phyloP scores from a whole-genome alignment of 2,888 invertebrate genomes.

The Chouioia cunea region DNA sequence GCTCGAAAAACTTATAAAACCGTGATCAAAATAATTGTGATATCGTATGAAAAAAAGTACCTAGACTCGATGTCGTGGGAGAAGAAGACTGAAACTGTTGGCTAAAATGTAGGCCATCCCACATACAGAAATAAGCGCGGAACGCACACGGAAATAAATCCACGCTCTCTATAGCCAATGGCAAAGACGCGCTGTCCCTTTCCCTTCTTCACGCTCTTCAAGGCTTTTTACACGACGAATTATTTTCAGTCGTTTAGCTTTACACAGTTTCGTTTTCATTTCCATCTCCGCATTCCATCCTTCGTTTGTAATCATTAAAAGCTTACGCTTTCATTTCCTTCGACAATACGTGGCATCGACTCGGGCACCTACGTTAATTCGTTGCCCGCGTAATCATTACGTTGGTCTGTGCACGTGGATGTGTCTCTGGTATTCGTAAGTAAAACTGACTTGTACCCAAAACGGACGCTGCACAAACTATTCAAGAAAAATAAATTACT shows the following conservation, averaged over 20 bases:
- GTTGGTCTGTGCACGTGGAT: not conserved
- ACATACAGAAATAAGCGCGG: slow-evolving; percentile 52
- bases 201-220: slow-evolving; percentile 8
- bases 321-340: no score
- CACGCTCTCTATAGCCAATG: no score
- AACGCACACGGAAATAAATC: slow-evolving; percentile 47
- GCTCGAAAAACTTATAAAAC: no score
- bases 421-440: no score
- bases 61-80: not conserved
- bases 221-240: no score
- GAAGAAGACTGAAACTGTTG: not conserved
- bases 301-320: no score
- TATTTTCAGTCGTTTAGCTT: no score
- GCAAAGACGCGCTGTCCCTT: slow-evolving; percentile 32
- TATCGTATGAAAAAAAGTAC: not conserved
- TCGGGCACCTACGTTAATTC: no score
- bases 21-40: no score
- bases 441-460: no score
- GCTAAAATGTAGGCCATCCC: slow-evolving; percentile 52
- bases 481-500: slow-evolving; percentile 38
- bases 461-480: not conserved
- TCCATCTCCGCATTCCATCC: not conserved
- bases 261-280: not conserved
- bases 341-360: no score
- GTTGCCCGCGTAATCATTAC: not conserved